A percentile compares a stretch with the other conserved stretches of the same genome.
phyloP scores from a whole-genome alignment of 2,797 vertebrate genomes.

The Fringilla coelebs region DNA sequence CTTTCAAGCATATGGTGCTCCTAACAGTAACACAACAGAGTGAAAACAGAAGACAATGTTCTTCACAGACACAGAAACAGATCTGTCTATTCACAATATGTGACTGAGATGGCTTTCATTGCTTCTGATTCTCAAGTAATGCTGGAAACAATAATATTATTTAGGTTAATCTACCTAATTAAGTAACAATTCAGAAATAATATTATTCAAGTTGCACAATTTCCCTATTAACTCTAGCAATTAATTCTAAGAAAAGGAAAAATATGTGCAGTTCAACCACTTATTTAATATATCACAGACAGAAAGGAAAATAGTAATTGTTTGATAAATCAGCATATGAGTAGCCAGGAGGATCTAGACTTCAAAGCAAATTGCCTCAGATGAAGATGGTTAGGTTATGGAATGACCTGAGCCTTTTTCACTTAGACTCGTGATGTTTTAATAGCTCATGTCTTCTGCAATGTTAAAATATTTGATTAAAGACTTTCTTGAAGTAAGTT shows the following conservation, averaged over 20 bases:
- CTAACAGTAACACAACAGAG: not conserved
- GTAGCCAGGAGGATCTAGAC: not conserved
- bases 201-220: not conserved
- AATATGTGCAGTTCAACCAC: fast-evolving
- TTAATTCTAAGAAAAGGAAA: not conserved
- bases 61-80: not conserved
- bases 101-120: not conserved
- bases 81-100: not conserved
- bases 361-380: not conserved
- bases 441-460: not conserved
- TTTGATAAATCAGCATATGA: not conserved
- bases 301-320: not conserved
- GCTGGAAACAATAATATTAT: not conserved
- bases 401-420: not conserved
- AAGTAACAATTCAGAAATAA: not conserved
- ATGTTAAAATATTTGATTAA: not conserved
- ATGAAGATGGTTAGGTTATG: not conserved
- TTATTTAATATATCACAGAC: not conserved
- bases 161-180: not conserved
- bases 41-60: not conserved
- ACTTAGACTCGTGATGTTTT: not conserved
- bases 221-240: not conserved
- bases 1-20: not conserved
- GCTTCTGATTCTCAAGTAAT: not conserved
- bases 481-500: not conserved